Evolutionary conservation across 2,797 vertebrate species (phyloP), one percentile per base, ranked within the genome.

Genomic region (Erethizon dorsatum): DNA sequence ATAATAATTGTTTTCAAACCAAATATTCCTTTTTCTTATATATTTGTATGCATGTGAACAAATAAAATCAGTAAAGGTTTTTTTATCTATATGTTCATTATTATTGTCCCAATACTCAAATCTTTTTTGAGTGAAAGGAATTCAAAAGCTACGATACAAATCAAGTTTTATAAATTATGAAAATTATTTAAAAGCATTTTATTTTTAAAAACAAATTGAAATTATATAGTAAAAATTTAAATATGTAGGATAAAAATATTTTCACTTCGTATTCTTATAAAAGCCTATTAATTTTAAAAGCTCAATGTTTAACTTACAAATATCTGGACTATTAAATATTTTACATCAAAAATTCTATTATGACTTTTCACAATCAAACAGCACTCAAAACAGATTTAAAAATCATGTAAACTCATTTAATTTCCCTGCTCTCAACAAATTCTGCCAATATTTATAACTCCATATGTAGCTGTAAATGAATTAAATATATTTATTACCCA

Each of bases 1-100:
- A 95, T 88, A 98, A 92, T 97, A 97, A 98, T 97, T 98, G 98
- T 80, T 95, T 97, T 96, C 94, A 95, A 97, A 95, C 41, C 59
- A 90, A 67, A 91, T 97, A 97, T 69, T 93, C 87, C 89, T 87
- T 94, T 94, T 92, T 91, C 31, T 87, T 79, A 94, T 10, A 59
- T n/a, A 88, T 63, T 96, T 26, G 1, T 45, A 86, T 10, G 88
- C 31, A 69, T 57, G 10, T 47, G 20, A n/a, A 83, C 13, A 82
- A 73, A 93, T 5, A 97, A 86, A 93, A 97, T 91, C 31, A 96
- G 26, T 86, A 75, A 97, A 77, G 82, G 28, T 67, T 73, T 57
- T 71, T 65, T 20, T 90, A 95, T 84, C 87, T 96, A 87, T 83
- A 37, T 7, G 15, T 96, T 84, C 92, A 45, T 84, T 75, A 92